Percentiles rank a stretch among this genome's conserved stretches.
Evolutionary conservation across 1,140 invertebrate species (phyloP).

Genomic region (Anthonomus grandis): DNA sequence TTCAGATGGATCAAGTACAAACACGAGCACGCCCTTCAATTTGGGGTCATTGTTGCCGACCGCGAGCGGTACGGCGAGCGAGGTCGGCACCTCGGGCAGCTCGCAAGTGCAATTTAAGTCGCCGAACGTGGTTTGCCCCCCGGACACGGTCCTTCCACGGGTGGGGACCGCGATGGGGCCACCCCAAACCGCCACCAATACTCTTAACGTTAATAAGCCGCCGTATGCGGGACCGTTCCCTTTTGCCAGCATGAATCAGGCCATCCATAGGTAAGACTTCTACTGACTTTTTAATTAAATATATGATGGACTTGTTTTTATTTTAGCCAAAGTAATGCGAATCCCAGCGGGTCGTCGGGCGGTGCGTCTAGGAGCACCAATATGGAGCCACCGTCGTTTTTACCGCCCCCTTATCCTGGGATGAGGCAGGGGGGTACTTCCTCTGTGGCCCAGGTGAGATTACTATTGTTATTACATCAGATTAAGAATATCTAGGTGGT

Average conservation of each 20-base stretch:
- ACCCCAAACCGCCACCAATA: constrained; percentile 9
- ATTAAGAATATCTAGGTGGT: no score
- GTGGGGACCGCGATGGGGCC: constrained; percentile 48
- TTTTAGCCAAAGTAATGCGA: constrained; percentile 18
- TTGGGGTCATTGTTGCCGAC: constrained; percentile 20
- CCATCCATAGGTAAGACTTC: constrained; percentile 21
- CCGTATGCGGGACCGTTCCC: constrained; percentile 67
- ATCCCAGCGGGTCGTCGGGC: constrained; percentile 11
- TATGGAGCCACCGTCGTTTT: constrained; percentile 19
- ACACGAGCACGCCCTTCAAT: constrained; percentile 9
- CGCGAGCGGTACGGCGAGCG: constrained; percentile 21
- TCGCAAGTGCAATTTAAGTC: constrained; percentile 64
- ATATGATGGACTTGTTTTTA: not conserved
- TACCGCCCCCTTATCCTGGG: constrained; percentile 30
- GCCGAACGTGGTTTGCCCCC: constrained; percentile 78
- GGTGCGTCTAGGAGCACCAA: constrained; percentile 1
- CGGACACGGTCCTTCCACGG: constrained; percentile 62
- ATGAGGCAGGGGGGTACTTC: constrained; percentile 34
- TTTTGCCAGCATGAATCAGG: constrained; percentile 88
- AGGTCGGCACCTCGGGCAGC: constrained; percentile 21
- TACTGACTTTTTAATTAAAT: not conserved
- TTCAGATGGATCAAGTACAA: constrained; percentile 30
- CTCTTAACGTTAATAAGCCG: constrained; percentile 31
- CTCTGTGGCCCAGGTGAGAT: constrained; percentile 50
- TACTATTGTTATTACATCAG: constrained; percentile 39